phyloP scores from a whole-genome alignment of 1,140 invertebrate species.

The Drosophila pandora region DNA sequence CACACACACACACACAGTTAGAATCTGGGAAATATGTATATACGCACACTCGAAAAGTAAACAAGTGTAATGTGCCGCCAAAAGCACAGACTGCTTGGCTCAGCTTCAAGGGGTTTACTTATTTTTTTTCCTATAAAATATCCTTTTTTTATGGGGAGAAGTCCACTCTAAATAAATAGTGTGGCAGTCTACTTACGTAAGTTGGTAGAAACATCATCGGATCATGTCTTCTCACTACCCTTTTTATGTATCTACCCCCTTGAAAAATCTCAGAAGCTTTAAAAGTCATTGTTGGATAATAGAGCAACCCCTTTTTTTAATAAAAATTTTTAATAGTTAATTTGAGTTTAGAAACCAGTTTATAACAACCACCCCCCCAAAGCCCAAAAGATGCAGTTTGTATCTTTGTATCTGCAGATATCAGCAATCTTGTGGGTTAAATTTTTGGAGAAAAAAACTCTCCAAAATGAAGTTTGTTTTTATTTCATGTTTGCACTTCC shows the following conservation, averaged over 20 bases:
- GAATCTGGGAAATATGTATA: conserved; percentile 3
- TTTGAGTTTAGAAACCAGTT: conserved; percentile 37
- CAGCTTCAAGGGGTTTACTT: conserved; percentile 31
- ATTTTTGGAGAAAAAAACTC: no score
- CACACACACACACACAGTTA: conserved; percentile 17
- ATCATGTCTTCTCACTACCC: background rate
- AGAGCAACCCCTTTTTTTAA: conserved; percentile 18
- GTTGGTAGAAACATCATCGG: background rate
- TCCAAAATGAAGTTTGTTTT: conserved; percentile 51
- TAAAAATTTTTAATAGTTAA: conserved; percentile 5
- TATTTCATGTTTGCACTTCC: conserved; percentile 51
- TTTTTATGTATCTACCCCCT: background rate
- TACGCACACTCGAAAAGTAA: conserved; percentile 57
- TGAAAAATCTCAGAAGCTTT: background rate
- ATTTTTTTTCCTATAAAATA: conserved; percentile 16
- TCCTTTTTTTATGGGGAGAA: background rate
- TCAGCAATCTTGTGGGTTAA: conserved; percentile 12
- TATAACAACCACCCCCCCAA: conserved; percentile 35
- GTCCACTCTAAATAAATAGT: background rate
- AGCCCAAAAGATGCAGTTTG: background rate
- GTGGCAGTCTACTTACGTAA: background rate
- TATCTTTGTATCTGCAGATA: conserved; percentile 5
- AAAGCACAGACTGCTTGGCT: conserved; percentile 80
- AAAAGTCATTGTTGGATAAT: background rate
- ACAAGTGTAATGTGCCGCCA: conserved; percentile 76